Base-by-base conservation (phyloP, 2,888 invertebrate genomes). In the Pasiphila rectangulata region DNA sequence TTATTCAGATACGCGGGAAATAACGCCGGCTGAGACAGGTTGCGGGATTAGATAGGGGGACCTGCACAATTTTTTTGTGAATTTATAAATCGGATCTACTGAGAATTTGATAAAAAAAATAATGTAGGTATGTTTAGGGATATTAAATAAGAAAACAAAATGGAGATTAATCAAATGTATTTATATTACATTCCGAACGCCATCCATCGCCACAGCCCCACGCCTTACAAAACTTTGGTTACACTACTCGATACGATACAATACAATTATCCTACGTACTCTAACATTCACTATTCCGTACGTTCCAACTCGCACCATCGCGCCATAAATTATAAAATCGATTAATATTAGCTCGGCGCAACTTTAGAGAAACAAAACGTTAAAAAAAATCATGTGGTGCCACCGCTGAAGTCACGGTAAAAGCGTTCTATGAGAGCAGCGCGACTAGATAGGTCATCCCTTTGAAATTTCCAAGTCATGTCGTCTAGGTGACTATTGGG, bases 81-180 rank as follows among this genome's bases (percentile, higher is more conserved):
- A n/a, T n/a, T n/a, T n/a, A n/a, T n/a, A n/a, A n/a, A n/a, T n/a
- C n/a, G n/a, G n/a, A n/a, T n/a, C n/a, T n/a, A n/a, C n/a, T n/a
- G n/a, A n/a, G n/a, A n/a, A n/a, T n/a, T n/a, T n/a, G n/a, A n/a
- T n/a, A n/a, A n/a, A n/a, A n/a, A n/a, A 12, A 27, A 25, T 27
- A 21, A 21, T n/a, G n/a, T 21, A n/a, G 0, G 1, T 3, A n/a
- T n/a, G n/a, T 25, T 25, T 10, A 25, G 7, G 27, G 13, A 7
- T 13, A 27, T 2, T 27, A 15, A 4, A 45, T n/a, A 56, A 56
- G 51, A 39, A 56, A 40, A 58, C 46, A 24, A 20, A 6, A 3
- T 34, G 50, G 74, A 78, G 79, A 83, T 83, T 80, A 78, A 83
- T 65, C 80, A 81, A 77, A 77, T 72, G 76, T 75, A 70, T 83